Percentiles rank a stretch among this genome's conserved stretches.
These are phyloP conservation scores for Agelas oroides DNA, from an alignment of 37 sponge, comb jelly and placozoan species.

Conservation along the genomic window DNA sequence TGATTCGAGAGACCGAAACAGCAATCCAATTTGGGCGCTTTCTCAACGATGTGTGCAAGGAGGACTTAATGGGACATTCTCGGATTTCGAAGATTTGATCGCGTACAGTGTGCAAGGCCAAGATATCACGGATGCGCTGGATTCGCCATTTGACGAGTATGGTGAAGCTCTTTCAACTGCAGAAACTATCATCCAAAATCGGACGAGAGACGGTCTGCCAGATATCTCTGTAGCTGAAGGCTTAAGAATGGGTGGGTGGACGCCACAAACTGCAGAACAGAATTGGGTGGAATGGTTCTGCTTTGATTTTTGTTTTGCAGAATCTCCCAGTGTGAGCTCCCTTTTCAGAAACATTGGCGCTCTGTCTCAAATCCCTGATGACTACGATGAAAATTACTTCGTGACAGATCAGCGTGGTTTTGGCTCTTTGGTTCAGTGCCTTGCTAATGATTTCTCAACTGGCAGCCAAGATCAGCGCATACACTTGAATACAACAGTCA, in stretches of 20 bases:
- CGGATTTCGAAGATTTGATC: too few species aligned
- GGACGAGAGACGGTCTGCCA: too few species aligned
- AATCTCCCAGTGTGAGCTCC: constrained; percentile 12
- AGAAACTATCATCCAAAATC: too few species aligned
- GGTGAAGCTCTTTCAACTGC: too few species aligned
- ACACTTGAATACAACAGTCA: constrained; percentile 37
- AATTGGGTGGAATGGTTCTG: constrained; percentile 44
- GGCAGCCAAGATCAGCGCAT: constrained; percentile 20
- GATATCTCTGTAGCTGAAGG: constrained; percentile 44
- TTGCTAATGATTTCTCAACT: constrained; percentile 23
- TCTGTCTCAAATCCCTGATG: background rate
- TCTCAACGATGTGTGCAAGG: constrained; percentile 37
- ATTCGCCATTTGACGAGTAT: too few species aligned
- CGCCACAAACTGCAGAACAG: constrained; percentile 7
- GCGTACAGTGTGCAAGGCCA: too few species aligned
- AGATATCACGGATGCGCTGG: too few species aligned
- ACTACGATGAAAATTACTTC: constrained; percentile 26
- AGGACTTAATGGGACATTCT: constrained; percentile 14
- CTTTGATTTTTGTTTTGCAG: constrained; percentile 26
- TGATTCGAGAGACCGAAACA: constrained; percentile 10
- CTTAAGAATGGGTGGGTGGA: constrained; percentile 28
- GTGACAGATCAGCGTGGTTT: constrained; percentile 60
- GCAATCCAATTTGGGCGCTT: constrained; percentile 30
- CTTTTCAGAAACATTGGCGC: constrained; percentile 4
- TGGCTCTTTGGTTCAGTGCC: constrained; percentile 29